Base-by-base conservation (phyloP, 1,140 invertebrate genomes). In the Agrypnia vestita region DNA sequence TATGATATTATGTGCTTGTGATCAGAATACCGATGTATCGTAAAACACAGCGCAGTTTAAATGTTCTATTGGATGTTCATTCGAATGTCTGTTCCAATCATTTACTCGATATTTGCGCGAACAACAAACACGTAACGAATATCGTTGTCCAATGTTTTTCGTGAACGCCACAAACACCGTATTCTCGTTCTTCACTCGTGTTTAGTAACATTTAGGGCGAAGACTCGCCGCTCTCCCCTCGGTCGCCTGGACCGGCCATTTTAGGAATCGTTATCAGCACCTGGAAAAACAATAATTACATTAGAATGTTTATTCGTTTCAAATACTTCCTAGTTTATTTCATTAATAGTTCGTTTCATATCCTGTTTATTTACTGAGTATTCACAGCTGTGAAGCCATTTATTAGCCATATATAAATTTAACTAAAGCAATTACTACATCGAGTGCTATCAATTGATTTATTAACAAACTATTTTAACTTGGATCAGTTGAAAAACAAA, bases 181-280 rank as follows among this genome's bases (percentile, higher is more conserved):
- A 25, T 73, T 53, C 69, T 12, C 69, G 12, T 35, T 47, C 11
- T 44, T 69, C 69, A 73, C 69, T 73, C 47, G 69, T 53, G 25
- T 73, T 73, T 53, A 46, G 10, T 15, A 35, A 69, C 64, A 46
- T 69, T 44, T 43, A 64, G 61, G 25, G 25, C 64, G 43, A 69
- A 69, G 44, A 44, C 35, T 69, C 62, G 15, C 35, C 64, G 43
- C 35, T 13, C 61, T 64, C 61, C 25, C n/a, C n/a, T 69, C 12
- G 6, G 25, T 35, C 25, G 25, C 25, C 25, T 35, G 25, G 6
- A 35, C 25, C 56, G 21, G 35, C 25, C 35, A 15, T 67, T 78
- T 12, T 78, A 78, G 17, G 77, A 78, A 78, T 74, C 71, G 44
- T 78, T 62, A 72, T 75, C 78, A 64, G 53, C 73, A 76, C 78